Conservation (phyloP, 2,888 invertebrate genomes). For the Apodemia hepburni region DNA sequence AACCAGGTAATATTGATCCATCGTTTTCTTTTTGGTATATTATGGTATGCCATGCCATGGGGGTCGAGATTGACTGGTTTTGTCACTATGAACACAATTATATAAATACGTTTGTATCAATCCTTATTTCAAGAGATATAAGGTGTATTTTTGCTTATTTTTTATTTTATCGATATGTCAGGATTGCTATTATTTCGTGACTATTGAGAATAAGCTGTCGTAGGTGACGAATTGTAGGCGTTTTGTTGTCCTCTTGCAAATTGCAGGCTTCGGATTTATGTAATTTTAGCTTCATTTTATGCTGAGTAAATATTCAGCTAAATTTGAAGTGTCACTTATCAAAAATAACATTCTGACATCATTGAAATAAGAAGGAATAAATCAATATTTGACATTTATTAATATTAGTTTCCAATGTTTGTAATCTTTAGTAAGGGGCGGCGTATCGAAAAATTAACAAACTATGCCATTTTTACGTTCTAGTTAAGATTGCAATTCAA, state of each 20-base stretch:
- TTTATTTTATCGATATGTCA: conserved; percentile 17
- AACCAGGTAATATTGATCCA: conserved; percentile 44
- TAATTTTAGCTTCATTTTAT: conserved; percentile 4
- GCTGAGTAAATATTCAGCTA: background rate
- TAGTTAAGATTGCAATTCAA: too few species aligned
- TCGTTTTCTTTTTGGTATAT: conserved; percentile 27
- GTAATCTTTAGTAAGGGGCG: too few species aligned
- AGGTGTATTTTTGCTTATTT: conserved; percentile 36
- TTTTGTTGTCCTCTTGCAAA: conserved; percentile 57
- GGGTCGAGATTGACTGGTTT: conserved; percentile 45
- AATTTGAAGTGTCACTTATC: background rate
- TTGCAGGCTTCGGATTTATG: conserved; percentile 24
- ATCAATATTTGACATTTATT: too few species aligned
- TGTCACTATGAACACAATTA: conserved; percentile 38
- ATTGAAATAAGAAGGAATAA: too few species aligned
- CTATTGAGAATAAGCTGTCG: conserved; percentile 68
- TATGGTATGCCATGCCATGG: conserved; percentile 29
- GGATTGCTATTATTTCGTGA: conserved; percentile 57
- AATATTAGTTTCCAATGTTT: too few species aligned
- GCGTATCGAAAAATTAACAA: too few species aligned
- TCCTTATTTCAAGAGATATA: conserved; percentile 30
- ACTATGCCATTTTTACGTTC: too few species aligned
- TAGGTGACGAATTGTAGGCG: conserved; percentile 72
- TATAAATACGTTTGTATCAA: conserved; percentile 30
- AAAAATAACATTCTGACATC: too few species aligned